Evolutionary conservation across 2,113 vertebrate genomes (phyloP), one percentile per base, ranked within the genome.

Genomic region (Vireo altiloquus): DNA sequence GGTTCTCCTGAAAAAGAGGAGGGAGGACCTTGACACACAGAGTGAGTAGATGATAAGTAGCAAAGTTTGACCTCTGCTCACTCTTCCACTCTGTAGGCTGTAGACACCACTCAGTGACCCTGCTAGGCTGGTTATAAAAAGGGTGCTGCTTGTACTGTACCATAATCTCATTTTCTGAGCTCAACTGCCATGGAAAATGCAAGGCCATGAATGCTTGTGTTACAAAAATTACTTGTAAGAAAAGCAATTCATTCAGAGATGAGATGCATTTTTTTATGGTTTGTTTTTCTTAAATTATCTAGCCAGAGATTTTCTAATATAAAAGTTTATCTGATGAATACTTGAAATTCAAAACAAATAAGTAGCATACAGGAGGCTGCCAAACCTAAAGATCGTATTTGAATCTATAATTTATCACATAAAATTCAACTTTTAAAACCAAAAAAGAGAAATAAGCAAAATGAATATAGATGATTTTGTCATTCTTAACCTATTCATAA

Each of bases 321-420:
- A 42, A 85, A 91, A 81, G 66, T 60, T 53, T 86, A 80, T 61
- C 68, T 92, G 52, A 91, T 39, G 27, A 75, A 74, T 57, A 86
- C 39, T 83, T 95, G 68, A 95, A 90, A 92, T 82, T 91, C 87
- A 90, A 80, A 90, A 37, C 18, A 89, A 92, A 46, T 71, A 57
- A 22, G 12, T 23, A 69, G 56, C 47, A 42, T 61, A 24, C 33
- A 95, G 63, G 61, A 92, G 25, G 18, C 65, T 94, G 42, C 50
- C 52, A 95, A 86, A 39, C 25, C n/a, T 64, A 69, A 54, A 81
- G 15, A 83, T 83, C 46, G 11, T 77, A 50, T 77, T 89, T 82
- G 28, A 94, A 80, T 84, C 46, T 35, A 20, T 79, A 82, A 84
- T 91, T 76, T 79, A 31, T 76, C 42, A 91, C 30, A 82, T 74